Percentiles rank a stretch among this genome's conserved stretches.
phyloP scores from a whole-genome alignment of 2,797 vertebrate species.

The Ctenopoma kingsleyae region DNA sequence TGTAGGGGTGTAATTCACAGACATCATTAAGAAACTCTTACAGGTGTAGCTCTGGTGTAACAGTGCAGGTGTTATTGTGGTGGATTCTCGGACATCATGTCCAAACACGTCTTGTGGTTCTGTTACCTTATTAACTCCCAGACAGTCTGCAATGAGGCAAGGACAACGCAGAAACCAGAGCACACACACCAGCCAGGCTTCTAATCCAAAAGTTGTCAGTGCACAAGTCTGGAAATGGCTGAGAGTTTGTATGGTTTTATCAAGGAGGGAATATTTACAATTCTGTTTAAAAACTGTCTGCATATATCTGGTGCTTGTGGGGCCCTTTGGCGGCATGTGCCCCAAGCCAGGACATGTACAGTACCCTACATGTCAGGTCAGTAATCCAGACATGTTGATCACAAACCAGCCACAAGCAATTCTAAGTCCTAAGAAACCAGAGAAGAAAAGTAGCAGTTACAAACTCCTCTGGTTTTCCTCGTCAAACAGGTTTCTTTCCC shows the following conservation, averaged over 20 bases:
- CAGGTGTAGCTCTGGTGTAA: slow-evolving; percentile 39
- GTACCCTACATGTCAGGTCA: slow-evolving; percentile 37
- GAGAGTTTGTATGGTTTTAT: slow-evolving; percentile 16
- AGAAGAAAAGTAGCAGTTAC: slow-evolving; percentile 76
- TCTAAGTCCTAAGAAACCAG: slow-evolving; percentile 63
- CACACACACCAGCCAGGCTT: slow-evolving; percentile 10
- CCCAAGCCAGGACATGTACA: slow-evolving; percentile 35
- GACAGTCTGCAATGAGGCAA: slow-evolving; percentile 28
- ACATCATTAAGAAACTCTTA: slow-evolving; percentile 31
- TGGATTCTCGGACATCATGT: slow-evolving; percentile 59
- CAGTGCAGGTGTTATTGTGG: slow-evolving; percentile 57
- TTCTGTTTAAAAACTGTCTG: slow-evolving; percentile 1
- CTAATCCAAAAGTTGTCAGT: slow-evolving; percentile 43
- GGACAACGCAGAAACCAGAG: slow-evolving; percentile 40
- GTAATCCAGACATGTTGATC: slow-evolving; percentile 38
- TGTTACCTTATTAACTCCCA: slow-evolving; percentile 55
- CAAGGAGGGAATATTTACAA: background rate
- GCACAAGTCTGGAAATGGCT: slow-evolving; percentile 5
- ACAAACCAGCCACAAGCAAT: slow-evolving; percentile 34
- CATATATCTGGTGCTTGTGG: background rate
- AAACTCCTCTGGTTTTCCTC: slow-evolving; percentile 79
- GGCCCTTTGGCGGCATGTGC: slow-evolving; percentile 12
- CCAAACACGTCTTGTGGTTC: slow-evolving; percentile 52
- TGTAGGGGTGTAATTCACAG: slow-evolving; percentile 1
- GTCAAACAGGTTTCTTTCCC: slow-evolving; percentile 79